Base-by-base conservation (phyloP, 2,113 vertebrate genomes). In the Jaculus jaculus region DNA sequence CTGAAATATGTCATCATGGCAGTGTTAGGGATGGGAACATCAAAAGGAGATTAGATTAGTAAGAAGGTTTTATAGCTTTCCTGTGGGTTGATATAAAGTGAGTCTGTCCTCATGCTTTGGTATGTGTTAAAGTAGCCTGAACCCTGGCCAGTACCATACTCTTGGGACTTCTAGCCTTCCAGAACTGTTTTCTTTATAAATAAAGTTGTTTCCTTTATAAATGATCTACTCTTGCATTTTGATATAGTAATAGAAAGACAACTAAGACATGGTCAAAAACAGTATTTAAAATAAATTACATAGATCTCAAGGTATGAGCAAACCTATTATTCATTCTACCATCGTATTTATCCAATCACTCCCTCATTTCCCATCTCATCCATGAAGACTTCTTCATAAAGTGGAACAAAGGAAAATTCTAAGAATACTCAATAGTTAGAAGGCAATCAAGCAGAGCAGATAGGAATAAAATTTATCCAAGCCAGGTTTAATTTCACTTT, bases 401-500 rank as follows among this genome's bases (percentile, higher is more conserved):
- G 13, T 65, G 23, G 71, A 73, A 2, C 5, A 79, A 66, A 3
- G n/a, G 68, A 18, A 51, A 92, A 66, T 65, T 60, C 37, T 58
- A 68, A 68, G 30, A 42, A 21, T 42, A 7, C 6, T 32, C 63
- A 68, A 51, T 2, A 68, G 47, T 23, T 89, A 68, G 72, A 72
- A 87, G 6, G 24, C 24, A 37, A 60, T 68, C 66, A 90, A 79
- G 39, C 16, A 24, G 0, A 63, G 20, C 18, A 51, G 39, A n/a
- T 16, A 66, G 26, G 15, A n/a, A n/a, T n/a, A 68, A 47, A 84
- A 20, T 3, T 51, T 47, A 24, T 30, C 20, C 11, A 84, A n/a
- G 3, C 11, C 66, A 20, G 6, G 15, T 7, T 5, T 51, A 7
- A 3, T 23, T 23, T 10, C 30, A 24, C 11, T 15, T 4, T 15